These are phyloP conservation scores for Micromys minutus DNA, from an alignment of 2,113 vertebrate genomes.

Conservation along the genomic window DNA sequence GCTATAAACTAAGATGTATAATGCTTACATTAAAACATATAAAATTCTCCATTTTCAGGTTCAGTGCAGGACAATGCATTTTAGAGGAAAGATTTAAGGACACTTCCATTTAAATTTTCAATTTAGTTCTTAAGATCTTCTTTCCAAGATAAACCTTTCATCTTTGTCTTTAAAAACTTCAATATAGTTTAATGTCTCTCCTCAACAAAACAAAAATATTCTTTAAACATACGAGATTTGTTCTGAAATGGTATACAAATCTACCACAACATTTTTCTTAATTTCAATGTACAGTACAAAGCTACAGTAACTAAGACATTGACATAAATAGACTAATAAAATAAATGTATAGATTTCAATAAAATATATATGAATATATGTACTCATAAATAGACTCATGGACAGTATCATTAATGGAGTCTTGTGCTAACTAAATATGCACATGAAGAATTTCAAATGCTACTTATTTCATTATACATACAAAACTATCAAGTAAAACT, in stretches of 20 bases:
- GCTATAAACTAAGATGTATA: not conserved
- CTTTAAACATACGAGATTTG: not conserved
- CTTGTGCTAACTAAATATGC: not conserved
- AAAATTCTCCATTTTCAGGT: not conserved
- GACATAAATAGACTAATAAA: not conserved
- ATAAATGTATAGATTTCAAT: not conserved
- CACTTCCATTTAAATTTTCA: not conserved
- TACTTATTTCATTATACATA: not conserved
- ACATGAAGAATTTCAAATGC: too few species aligned
- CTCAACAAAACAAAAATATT: not conserved
- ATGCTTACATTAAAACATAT: not conserved
- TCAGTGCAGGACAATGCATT: accelerated
- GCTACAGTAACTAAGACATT: not conserved
- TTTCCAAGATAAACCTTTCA: not conserved
- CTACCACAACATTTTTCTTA: not conserved
- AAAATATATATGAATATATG: not conserved
- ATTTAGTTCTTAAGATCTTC: not conserved
- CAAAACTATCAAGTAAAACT: not conserved
- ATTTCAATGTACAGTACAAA: not conserved
- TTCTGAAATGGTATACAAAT: not conserved
- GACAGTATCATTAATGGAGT: not conserved
- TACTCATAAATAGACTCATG: not conserved
- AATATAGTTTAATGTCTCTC: not conserved
- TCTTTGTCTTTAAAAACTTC: not conserved
- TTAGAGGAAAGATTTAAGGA: not conserved